A percentile compares a stretch with the other conserved stretches of the same genome.
These are phyloP conservation scores for Quadroppia sp. DNA, from an alignment of 2,888 invertebrate genomes.

Conservation along the genomic window DNA sequence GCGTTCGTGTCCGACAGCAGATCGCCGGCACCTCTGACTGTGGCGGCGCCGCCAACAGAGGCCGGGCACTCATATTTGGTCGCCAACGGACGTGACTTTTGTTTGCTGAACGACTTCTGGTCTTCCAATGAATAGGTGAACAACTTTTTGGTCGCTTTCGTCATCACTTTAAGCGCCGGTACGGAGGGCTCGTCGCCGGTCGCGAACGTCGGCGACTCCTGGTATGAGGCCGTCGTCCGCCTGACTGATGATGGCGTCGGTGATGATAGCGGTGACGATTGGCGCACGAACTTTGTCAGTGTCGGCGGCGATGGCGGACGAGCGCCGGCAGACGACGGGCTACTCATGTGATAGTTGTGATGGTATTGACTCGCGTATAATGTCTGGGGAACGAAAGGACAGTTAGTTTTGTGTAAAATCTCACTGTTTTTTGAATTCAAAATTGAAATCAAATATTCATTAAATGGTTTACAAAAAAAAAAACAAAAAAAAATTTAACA, in stretches of 20 bases:
- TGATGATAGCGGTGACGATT: not conserved
- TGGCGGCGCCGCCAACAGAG: no score
- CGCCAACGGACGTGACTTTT: no score
- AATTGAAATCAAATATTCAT: not conserved
- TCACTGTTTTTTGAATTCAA: not conserved
- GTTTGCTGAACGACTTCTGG: not conserved
- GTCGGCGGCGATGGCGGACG: not conserved
- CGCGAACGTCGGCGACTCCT: no score
- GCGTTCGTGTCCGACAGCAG: not conserved
- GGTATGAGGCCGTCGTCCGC: no score
- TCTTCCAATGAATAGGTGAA: not conserved
- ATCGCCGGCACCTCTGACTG: no score
- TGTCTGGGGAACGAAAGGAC: not conserved
- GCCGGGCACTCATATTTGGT: no score
- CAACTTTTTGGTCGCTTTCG: slow-evolving; percentile 1
- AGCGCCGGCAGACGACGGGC: not conserved
- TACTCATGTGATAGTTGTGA: not conserved
- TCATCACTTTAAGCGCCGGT: not conserved
- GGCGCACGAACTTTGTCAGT: not conserved
- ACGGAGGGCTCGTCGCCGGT: not conserved
- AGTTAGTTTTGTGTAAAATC: not conserved
- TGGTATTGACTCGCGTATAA: slow-evolving; percentile 8
- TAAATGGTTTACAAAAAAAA: not conserved
- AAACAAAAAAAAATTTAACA: no score
- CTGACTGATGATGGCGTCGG: not conserved